Evolutionary conservation across 1,140 invertebrate genomes (phyloP).

Genomic region (Coelopa frigida): DNA sequence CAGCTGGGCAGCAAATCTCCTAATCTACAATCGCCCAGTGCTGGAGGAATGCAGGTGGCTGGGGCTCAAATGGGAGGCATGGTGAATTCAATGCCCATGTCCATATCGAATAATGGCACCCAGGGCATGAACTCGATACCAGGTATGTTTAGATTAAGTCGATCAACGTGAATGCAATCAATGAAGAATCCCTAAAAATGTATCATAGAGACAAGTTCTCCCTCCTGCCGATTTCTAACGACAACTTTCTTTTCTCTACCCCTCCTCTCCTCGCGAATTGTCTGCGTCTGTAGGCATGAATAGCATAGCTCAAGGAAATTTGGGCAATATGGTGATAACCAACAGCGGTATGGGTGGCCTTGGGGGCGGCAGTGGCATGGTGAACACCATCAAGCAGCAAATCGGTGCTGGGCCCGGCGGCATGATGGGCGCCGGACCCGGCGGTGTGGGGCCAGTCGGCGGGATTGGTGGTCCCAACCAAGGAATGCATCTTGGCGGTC

Average conservation of each 20-base stretch:
- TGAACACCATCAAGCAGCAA: slow-evolving; percentile 56
- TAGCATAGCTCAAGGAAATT: slow-evolving; percentile 51
- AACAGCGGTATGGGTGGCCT: slow-evolving; percentile 60
- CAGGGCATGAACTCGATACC: slow-evolving; percentile 59
- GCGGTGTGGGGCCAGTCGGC: slow-evolving; percentile 20
- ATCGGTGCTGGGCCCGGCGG: slow-evolving; percentile 46
- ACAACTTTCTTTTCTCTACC: background rate
- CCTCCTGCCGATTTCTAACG: too few species aligned
- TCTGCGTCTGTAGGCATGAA: too few species aligned
- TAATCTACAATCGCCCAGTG: slow-evolving; percentile 73
- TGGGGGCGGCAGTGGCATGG: slow-evolving; percentile 25
- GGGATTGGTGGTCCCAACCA: slow-evolving; percentile 34
- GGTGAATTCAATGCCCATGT: slow-evolving; percentile 55
- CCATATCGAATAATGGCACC: slow-evolving; percentile 55
- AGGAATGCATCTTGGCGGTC: slow-evolving; percentile 43
- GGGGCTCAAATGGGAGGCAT: slow-evolving; percentile 51
- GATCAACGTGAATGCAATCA: background rate
- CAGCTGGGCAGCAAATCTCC: slow-evolving; percentile 71
- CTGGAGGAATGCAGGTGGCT: slow-evolving; percentile 52
- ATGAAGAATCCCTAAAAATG: background rate
- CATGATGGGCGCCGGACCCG: slow-evolving; percentile 48
- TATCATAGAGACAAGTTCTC: background rate
- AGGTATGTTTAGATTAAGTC: slow-evolving; percentile 47
- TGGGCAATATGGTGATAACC: slow-evolving; percentile 61
- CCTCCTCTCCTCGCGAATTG: too few species aligned